A percentile compares a stretch with the other conserved stretches of the same genome.
Conservation (phyloP, 92 coral and sea anemone species). For the Epizoanthus ramosus region DNA sequence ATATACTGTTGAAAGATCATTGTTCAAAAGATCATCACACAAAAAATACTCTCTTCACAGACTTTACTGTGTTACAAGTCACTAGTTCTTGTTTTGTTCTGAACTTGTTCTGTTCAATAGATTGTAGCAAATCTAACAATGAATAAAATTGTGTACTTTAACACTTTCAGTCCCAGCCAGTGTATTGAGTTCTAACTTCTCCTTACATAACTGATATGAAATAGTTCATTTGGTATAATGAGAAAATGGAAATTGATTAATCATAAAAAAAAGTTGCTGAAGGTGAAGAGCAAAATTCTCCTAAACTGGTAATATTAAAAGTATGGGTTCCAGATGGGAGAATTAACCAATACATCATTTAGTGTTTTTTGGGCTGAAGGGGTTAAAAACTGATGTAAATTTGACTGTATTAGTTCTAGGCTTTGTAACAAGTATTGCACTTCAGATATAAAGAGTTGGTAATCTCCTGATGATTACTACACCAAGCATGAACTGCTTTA, state of each 20-base stretch:
- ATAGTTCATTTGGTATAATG: slow-evolving; percentile 9
- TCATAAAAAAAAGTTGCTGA: slow-evolving; percentile 14
- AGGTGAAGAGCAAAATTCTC: too few relatives aligned
- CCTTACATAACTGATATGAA: too few relatives aligned
- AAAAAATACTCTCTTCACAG: background rate
- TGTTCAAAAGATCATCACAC: background rate
- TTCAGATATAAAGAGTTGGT: slow-evolving; percentile 46
- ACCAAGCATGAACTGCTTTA: slow-evolving; percentile 53
- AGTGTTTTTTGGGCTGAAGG: too few relatives aligned
- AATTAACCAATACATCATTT: slow-evolving; percentile 1
- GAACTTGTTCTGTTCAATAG: slow-evolving; percentile 24
- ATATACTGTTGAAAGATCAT: too few relatives aligned
- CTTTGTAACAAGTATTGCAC: slow-evolving; percentile 40
- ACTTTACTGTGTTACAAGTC: slow-evolving; percentile 23
- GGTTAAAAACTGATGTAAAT: slow-evolving; percentile 8
- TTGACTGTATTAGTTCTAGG: background rate
- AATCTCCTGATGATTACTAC: slow-evolving; percentile 52
- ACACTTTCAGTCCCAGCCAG: slow-evolving; percentile 15
- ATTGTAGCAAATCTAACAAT: slow-evolving; percentile 12
- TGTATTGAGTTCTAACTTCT: slow-evolving; percentile 12
- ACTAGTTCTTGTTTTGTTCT: slow-evolving; percentile 17
- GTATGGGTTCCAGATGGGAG: slow-evolving; percentile 23
- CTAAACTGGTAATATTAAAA: background rate
- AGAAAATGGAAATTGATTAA: slow-evolving; percentile 15
- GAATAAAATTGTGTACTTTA: slow-evolving; percentile 11